phyloP scores from a whole-genome alignment of 1,140 invertebrate genomes.

The Neotoxoptera formosana region DNA sequence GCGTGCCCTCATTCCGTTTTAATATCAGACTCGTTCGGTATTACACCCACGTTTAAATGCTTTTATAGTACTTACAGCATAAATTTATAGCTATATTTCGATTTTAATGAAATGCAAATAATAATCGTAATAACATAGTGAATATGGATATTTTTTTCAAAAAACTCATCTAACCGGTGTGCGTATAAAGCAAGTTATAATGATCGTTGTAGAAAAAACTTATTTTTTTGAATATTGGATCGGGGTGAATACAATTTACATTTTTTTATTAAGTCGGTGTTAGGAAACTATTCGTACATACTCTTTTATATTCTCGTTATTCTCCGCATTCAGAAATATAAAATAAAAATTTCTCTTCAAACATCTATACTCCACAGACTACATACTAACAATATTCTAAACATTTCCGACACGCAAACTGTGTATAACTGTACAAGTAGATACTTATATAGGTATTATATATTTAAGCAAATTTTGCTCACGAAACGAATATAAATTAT shows the following conservation, averaged over 20 bases:
- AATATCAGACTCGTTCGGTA: background rate
- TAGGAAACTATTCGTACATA: background rate
- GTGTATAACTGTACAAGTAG: background rate
- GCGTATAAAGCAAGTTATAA: background rate
- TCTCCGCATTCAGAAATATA: background rate
- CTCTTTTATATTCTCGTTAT: background rate
- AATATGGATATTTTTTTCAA: background rate
- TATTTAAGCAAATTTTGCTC: background rate
- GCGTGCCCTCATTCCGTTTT: background rate
- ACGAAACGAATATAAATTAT: background rate
- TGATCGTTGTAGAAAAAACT: background rate
- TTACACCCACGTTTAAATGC: background rate
- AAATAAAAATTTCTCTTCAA: background rate
- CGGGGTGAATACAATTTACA: background rate
- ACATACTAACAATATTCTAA: background rate
- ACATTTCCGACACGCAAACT: background rate
- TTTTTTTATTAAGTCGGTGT: background rate
- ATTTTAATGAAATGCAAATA: background rate
- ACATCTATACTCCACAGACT: background rate
- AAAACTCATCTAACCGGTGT: background rate
- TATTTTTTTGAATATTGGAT: background rate
- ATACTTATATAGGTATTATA: background rate
- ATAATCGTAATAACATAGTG: background rate
- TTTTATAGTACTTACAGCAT: background rate
- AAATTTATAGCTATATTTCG: background rate